Evolutionary conservation across 2,888 invertebrate genomes (phyloP).

Genomic region (Hirudinaria manillensis): DNA sequence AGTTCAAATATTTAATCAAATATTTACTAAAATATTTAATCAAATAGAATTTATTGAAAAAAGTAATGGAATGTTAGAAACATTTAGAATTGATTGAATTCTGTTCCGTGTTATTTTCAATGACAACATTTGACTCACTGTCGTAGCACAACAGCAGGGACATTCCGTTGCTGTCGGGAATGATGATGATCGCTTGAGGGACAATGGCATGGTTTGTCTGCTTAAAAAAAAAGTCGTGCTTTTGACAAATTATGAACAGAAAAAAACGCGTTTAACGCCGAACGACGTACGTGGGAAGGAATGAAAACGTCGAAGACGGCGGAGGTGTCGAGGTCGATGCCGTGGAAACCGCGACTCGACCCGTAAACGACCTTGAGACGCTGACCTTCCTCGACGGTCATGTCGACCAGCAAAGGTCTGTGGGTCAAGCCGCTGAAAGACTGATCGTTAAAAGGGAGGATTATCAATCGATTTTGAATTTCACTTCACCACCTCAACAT

Average conservation of each 20-base stretch:
- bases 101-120: too few species aligned
- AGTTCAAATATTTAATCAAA: background rate
- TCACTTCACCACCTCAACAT: background rate
- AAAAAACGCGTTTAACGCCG: background rate
- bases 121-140: conserved; percentile 58
- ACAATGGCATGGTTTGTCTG: conserved; percentile 60
- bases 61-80: too few species aligned
- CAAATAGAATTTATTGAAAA: background rate
- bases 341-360: conserved; percentile 96
- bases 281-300: conserved; percentile 58
- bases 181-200: conserved; percentile 97
- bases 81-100: too few species aligned
- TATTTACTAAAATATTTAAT: background rate
- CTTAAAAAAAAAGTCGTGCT: background rate
- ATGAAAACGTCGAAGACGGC: conserved; percentile 98
- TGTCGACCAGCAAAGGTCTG: conserved; percentile 87
- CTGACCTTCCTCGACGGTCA: conserved; percentile 98
- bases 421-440: conserved; percentile 64
- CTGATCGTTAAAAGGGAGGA: conserved; percentile 47
- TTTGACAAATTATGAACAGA: background rate
- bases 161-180: conserved; percentile 97
- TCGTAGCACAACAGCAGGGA: conserved; percentile 96
- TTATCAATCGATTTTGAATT: background rate
- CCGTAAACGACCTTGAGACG: conserved; percentile 99
- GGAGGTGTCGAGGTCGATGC: conserved; percentile 96